A percentile compares a stretch with the other conserved stretches of the same genome.
Evolutionary conservation across 2,113 vertebrate genomes (phyloP).

Genomic region (Pandion haliaetus): DNA sequence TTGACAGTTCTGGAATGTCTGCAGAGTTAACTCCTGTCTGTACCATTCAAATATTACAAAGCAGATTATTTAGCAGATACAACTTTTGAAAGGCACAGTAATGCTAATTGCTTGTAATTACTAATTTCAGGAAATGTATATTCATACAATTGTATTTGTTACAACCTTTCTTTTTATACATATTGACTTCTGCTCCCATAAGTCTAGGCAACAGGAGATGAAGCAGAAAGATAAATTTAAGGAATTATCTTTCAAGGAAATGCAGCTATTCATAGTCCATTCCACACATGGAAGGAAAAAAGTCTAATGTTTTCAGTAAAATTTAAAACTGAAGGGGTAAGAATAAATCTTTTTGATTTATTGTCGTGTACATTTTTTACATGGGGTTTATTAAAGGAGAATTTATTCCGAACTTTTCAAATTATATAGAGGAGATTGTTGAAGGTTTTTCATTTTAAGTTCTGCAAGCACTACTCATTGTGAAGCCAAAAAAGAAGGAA

Average conservation of each 20-base stretch:
- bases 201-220: neutral
- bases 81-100: neutral
- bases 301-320: neutral
- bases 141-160: neutral
- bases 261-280: neutral
- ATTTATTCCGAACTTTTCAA: constrained; percentile 9
- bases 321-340: neutral
- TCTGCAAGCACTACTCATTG: neutral
- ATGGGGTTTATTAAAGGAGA: constrained; percentile 8
- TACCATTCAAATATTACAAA: neutral
- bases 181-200: neutral
- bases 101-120: neutral
- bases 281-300: neutral
- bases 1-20: neutral
- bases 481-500: constrained; percentile 45
- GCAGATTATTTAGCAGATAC: neutral
- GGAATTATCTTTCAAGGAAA: neutral
- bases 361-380: neutral
- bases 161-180: neutral
- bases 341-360: constrained; percentile 17
- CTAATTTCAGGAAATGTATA: neutral
- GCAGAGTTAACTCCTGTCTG: neutral
- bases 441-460: constrained; percentile 16
- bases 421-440: neutral
- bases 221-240: neutral